Conservation (phyloP, 1,140 invertebrate species). For the Rhopalosiphum maidis region DNA sequence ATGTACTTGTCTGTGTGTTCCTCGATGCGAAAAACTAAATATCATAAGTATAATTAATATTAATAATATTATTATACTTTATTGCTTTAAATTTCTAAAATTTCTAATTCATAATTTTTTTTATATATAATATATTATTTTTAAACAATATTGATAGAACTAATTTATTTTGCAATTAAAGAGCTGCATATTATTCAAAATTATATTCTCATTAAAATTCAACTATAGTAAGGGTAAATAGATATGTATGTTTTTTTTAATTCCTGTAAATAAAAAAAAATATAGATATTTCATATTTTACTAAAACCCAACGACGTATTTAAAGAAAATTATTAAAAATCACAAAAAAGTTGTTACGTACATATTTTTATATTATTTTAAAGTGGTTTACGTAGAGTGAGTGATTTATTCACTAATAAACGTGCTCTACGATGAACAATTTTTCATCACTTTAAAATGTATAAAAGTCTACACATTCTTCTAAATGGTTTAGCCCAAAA, state of each 20-base stretch:
- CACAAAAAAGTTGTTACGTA: not conserved
- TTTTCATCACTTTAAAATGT: not conserved
- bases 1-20: too few species aligned
- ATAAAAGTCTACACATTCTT: not conserved
- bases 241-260: not conserved
- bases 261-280: not conserved
- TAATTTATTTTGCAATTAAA: too few species aligned
- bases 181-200: too few species aligned
- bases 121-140: too few species aligned
- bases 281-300: not conserved
- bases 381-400: not conserved
- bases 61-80: not conserved
- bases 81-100: not conserved
- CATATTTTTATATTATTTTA: conserved; percentile 13
- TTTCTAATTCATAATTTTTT: not conserved
- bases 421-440: not conserved
- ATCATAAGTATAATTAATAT: too few species aligned
- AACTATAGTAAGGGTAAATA: not conserved
- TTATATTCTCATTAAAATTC: too few species aligned
- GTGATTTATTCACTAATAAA: conserved; percentile 9
- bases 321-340: not conserved
- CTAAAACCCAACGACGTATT: not conserved
- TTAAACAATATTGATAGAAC: too few species aligned
- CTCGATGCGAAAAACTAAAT: too few species aligned
- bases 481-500: not conserved